Percentiles rank a stretch among this genome's conserved stretches.
Conservation (phyloP, 2,888 invertebrate species). For the Hydropsyche betteni region DNA sequence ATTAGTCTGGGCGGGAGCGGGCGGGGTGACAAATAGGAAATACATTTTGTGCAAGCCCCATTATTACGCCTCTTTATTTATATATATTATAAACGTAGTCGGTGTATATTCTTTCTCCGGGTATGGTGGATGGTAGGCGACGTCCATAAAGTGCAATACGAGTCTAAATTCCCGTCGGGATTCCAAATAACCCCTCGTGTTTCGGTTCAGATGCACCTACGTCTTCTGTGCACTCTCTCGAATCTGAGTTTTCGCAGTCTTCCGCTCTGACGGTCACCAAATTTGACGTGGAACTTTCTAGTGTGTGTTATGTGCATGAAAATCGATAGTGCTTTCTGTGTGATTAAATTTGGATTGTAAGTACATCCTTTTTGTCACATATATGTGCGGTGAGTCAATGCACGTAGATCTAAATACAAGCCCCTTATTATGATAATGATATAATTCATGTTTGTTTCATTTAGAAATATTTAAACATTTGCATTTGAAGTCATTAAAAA, state of each 20-base stretch:
- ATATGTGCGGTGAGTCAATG: no score
- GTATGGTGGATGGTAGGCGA: not conserved
- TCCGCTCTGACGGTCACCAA: not conserved
- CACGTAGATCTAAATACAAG: no score
- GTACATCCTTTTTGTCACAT: no score
- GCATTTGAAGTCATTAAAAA: no score
- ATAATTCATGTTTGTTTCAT: no score
- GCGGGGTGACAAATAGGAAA: conserved; percentile 45
- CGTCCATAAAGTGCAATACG: conserved; percentile 38
- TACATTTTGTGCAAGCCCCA: conserved; percentile 37
- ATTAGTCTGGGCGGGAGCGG: conserved; percentile 36
- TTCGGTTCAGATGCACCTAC: not conserved
- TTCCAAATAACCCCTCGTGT: conserved; percentile 7
- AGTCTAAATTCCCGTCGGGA: conserved; percentile 26
- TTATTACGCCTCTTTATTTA: conserved; percentile 28
- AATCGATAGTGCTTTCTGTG: no score
- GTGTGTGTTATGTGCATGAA: no score
- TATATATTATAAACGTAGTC: no score
- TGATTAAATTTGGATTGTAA: no score
- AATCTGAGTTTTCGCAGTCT: not conserved
- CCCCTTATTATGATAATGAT: no score
- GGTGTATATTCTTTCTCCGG: no score
- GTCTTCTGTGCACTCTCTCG: not conserved
- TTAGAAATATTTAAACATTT: no score
- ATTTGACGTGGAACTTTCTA: not conserved